A percentile compares a stretch with the other conserved stretches of the same genome.
Evolutionary conservation across 1,140 invertebrate genomes (phyloP).

Genomic region (Bombus affinis): DNA sequence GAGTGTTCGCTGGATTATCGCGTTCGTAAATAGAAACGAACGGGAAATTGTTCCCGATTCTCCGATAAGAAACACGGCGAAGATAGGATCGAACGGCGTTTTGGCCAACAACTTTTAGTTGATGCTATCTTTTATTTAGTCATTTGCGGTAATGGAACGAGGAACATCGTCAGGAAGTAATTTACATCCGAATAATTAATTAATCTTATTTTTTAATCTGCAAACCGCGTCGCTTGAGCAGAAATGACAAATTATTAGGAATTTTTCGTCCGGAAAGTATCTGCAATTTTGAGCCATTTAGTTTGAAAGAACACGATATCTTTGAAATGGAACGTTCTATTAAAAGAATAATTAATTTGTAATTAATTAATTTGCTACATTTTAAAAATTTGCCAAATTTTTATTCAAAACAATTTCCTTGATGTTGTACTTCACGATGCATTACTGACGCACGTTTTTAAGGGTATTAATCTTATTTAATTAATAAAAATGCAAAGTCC

Average conservation of each 20-base stretch:
- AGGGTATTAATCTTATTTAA: too few species aligned
- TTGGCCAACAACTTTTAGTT: not conserved
- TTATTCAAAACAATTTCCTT: not conserved
- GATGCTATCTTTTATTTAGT: not conserved
- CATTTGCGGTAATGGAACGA: too few species aligned
- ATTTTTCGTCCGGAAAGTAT: not conserved
- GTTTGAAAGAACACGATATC: too few species aligned
- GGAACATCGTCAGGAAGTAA: not conserved
- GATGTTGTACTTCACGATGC: too few species aligned
- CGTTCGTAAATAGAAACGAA: conserved; percentile 50
- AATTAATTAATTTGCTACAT: not conserved
- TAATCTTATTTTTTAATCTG: not conserved
- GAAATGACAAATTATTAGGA: not conserved
- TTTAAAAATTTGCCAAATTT: not conserved
- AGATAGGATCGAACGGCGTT: conserved; percentile 36
- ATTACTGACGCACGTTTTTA: too few species aligned
- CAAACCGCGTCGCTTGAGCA: not conserved
- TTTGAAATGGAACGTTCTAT: too few species aligned
- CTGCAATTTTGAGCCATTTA: not conserved
- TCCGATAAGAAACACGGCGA: conserved; percentile 24
- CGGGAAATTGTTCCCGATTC: conserved; percentile 27
- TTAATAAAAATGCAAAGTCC: too few species aligned
- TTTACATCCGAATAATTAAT: not conserved
- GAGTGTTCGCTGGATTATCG: conserved; percentile 40
- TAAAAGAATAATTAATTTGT: not conserved